Evolutionary conservation across 2,888 invertebrate species (phyloP).

Genomic region (Hololepta plana): DNA sequence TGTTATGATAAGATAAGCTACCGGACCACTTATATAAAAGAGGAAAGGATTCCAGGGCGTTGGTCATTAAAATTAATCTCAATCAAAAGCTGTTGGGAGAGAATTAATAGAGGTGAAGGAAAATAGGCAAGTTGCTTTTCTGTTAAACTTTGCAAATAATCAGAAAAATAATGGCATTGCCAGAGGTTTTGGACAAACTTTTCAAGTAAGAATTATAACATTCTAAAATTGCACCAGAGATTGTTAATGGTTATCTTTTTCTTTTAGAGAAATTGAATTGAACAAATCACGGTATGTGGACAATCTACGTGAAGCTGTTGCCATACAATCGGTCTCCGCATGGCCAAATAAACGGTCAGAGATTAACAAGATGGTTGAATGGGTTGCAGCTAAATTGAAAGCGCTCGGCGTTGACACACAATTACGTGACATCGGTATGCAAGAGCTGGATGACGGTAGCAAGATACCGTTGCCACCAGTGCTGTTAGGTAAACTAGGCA

Average conservation of each 20-base stretch:
- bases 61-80: too few relatives aligned
- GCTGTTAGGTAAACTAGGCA: constrained; percentile 61
- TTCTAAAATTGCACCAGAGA: constrained; percentile 2
- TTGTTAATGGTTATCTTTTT: too few relatives aligned
- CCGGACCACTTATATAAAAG: too few relatives aligned
- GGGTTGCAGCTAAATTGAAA: constrained; percentile 52
- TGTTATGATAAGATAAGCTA: too few relatives aligned
- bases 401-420: constrained; percentile 52
- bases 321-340: constrained; percentile 89
- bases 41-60: too few relatives aligned
- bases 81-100: too few relatives aligned
- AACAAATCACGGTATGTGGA: constrained; percentile 60
- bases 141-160: too few relatives aligned
- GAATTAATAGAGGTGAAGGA: too few relatives aligned
- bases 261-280: constrained; percentile 56
- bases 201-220: constrained; percentile 9
- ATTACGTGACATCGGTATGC: constrained; percentile 58
- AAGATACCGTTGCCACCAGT: constrained; percentile 71
- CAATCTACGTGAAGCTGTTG: constrained; percentile 68
- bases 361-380: constrained; percentile 70
- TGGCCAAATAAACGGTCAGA: constrained; percentile 69
- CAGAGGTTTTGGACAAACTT: constrained; percentile 7
- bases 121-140: too few relatives aligned
- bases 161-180: constrained; percentile 7
- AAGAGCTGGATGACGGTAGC: constrained; percentile 51